phyloP scores from a whole-genome alignment of 1,140 invertebrate genomes.

The Tetragnatha versicolor region DNA sequence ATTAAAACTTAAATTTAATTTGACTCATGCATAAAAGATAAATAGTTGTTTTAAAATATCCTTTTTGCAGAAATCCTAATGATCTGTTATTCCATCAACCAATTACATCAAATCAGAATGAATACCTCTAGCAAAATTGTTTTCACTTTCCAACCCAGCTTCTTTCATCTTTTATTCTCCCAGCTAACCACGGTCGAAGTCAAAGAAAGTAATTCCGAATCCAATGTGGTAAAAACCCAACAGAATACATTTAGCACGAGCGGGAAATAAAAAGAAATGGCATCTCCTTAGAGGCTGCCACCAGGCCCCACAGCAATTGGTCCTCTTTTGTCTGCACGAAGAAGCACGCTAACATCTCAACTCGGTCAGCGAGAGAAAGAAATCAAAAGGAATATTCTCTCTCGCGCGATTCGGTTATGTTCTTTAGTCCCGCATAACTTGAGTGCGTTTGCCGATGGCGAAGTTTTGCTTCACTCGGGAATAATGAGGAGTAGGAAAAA shows the following conservation, averaged over 20 bases:
- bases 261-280: neutral
- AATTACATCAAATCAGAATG: neutral
- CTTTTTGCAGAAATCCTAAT: too few species aligned
- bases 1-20: too few species aligned
- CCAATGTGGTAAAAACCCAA: neutral
- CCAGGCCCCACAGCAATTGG: neutral
- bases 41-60: too few species aligned
- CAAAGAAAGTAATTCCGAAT: neutral
- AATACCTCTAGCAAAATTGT: neutral
- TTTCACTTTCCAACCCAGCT: neutral
- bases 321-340: neutral
- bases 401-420: neutral
- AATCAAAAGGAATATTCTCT: neutral
- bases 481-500: neutral
- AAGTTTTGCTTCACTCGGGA: neutral
- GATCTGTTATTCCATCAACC: too few species aligned
- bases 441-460: neutral
- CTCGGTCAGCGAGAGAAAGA: neutral
- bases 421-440: neutral
- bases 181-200: neutral
- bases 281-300: neutral
- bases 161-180: neutral
- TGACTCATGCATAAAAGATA: too few species aligned
- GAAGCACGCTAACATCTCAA: neutral
- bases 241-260: neutral